Conservation (phyloP, 2,888 invertebrate species). For the Athalia circularis region DNA sequence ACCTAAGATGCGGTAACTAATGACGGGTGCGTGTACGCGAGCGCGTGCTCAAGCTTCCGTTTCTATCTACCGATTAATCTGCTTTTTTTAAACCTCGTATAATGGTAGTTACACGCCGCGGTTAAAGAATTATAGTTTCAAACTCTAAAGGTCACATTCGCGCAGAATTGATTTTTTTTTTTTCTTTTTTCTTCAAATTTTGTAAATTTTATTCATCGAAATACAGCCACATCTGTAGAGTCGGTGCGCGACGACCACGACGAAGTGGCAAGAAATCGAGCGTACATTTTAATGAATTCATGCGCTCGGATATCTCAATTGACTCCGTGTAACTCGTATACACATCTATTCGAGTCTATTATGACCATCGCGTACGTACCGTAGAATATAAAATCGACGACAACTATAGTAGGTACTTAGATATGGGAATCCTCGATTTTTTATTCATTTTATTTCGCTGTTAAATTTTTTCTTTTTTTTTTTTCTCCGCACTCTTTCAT, state of each 20-base stretch:
- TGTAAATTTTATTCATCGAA: not conserved
- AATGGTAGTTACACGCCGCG: constrained; percentile 13
- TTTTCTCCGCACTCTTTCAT: not conserved
- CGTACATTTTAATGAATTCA: constrained; percentile 15
- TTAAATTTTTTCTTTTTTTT: not conserved
- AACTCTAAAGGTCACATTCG: not conserved
- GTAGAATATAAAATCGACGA: too few relatives aligned
- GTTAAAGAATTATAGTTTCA: not conserved
- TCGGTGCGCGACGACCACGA: not conserved
- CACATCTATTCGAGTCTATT: not conserved
- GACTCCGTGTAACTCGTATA: not conserved
- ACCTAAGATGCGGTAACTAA: constrained; percentile 13
- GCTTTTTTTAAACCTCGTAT: constrained; percentile 31
- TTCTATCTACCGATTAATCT: constrained; percentile 42
- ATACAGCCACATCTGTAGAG: too few relatives aligned
- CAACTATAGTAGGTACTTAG: too few relatives aligned
- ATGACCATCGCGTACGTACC: not conserved
- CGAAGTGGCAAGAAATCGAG: not conserved
- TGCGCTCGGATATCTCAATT: constrained; percentile 20
- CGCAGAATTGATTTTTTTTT: not conserved
- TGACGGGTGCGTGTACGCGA: constrained; percentile 41
- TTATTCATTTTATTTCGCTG: not conserved
- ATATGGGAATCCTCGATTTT: not conserved
- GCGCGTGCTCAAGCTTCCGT: constrained; percentile 41
- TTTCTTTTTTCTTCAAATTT: not conserved